A percentile compares a stretch with the other conserved stretches of the same genome.
These are phyloP conservation scores for Pseudococcus viburni DNA, from an alignment of 2,888 invertebrate genomes.

Conservation along the genomic window DNA sequence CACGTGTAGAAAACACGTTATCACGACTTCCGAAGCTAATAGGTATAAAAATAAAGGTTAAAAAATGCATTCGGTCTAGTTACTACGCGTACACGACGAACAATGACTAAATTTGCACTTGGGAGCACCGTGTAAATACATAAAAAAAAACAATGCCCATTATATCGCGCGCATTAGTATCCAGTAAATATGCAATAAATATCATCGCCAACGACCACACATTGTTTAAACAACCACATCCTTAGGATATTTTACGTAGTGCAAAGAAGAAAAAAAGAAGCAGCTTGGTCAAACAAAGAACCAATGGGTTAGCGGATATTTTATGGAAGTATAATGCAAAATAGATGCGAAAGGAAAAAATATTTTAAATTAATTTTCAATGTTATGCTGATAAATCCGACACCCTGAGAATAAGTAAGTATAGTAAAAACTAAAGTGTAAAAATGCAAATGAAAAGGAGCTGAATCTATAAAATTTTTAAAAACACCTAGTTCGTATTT, in stretches of 20 bases:
- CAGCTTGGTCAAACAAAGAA: slow-evolving; percentile 28
- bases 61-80: slow-evolving; percentile 63
- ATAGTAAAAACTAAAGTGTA: too few relatives aligned
- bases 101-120: slow-evolving; percentile 66
- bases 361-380: slow-evolving; percentile 4
- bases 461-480: too few relatives aligned
- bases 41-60: slow-evolving; percentile 61
- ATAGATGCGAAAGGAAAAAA: slow-evolving; percentile 10
- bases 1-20: slow-evolving; percentile 64
- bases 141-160: slow-evolving; percentile 63
- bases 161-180: slow-evolving; percentile 63
- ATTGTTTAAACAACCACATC: slow-evolving; percentile 47
- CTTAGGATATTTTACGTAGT: slow-evolving; percentile 42
- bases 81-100: slow-evolving; percentile 63
- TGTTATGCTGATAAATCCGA: neutral
- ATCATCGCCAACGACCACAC: slow-evolving; percentile 50
- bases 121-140: slow-evolving; percentile 43
- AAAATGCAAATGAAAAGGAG: too few relatives aligned
- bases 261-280: slow-evolving; percentile 16
- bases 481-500: too few relatives aligned
- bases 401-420: neutral
- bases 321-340: neutral
- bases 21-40: slow-evolving; percentile 64
- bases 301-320: slow-evolving; percentile 20
- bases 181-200: slow-evolving; percentile 63